phyloP scores from a whole-genome alignment of 2,113 vertebrate genomes.

The Lepus europaeus region DNA sequence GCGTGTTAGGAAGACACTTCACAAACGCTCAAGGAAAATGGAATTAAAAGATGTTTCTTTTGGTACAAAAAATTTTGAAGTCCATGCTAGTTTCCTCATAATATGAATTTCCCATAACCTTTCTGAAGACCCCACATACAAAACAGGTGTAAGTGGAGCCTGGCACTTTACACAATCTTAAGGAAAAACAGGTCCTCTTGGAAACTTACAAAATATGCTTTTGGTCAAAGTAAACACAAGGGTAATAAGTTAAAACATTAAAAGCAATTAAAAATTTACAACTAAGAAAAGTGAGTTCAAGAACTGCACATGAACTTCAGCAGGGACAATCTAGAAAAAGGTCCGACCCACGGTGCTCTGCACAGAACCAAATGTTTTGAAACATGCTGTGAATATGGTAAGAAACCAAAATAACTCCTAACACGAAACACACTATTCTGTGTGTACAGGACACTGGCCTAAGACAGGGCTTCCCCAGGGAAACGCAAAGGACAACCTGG shows the following conservation, averaged over 20 bases:
- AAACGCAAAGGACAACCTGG: neutral
- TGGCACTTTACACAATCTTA: neutral
- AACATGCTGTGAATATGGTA: neutral
- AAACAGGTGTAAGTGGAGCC: neutral
- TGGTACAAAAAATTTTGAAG: too few species aligned
- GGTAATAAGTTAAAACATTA: neutral
- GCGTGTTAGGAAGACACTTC: too few species aligned
- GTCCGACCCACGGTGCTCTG: neutral
- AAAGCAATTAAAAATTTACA: neutral
- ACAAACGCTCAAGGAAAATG: too few species aligned
- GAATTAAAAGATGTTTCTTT: too few species aligned
- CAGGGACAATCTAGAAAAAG: neutral
- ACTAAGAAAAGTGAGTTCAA: neutral
- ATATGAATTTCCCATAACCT: too few species aligned
- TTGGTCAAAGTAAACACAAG: neutral
- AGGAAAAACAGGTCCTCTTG: neutral
- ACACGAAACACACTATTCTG: neutral
- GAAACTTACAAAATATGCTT: neutral
- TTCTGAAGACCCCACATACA: too few species aligned
- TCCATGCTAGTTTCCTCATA: too few species aligned
- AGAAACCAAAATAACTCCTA: neutral
- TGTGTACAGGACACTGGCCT: neutral
- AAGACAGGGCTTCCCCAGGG: too few species aligned
- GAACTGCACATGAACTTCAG: neutral
- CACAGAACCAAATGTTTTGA: neutral